Base-by-base conservation (phyloP, 2,888 invertebrate genomes). In the Ryuthela nishihirai region DNA sequence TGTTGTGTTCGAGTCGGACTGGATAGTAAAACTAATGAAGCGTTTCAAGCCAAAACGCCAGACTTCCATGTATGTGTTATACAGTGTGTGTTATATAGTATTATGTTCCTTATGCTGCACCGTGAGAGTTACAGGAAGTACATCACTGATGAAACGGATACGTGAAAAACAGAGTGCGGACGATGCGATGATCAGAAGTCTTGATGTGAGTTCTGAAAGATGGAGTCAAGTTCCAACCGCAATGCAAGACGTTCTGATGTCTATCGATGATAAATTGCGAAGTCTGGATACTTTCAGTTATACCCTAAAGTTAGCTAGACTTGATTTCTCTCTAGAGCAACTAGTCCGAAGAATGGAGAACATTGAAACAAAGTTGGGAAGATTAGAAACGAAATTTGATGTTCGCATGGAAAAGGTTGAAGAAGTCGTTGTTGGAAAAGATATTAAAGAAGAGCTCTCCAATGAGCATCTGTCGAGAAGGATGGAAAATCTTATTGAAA, bases 311-410 rank as follows among this genome's bases (percentile, higher is more conserved):
- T 20, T 64, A 6, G 70, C 74, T 12, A 70, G 74, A 24, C 62
- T 75, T 35, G 74, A 75, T 58, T 61, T 68, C 25, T 67, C 69
- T 25, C 49, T 73, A 23, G 73, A 74, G 53, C 74, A 73, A 56
- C 73, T 77, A 56, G 71, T 72, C 29, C 68, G 76, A 60, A 72
- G 76, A 64, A 68, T 78, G 56, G 78, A 77, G 44, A 71, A 72
- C 18, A 70, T 79, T 21, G 76, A 77, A 60, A 65, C 72, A 5
- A 73, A 76, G 65, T 67, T 78, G 2, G 71, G 72, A 2, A 67
- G 76, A 41, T 62, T 77, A 20, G 77, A 78, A 65, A 69, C 72
- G 0, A 58, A 54, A 34, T 61, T 66, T 25, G 65, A 67, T 29
- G 20, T 63, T 10, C 54, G 62, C 3, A 42, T 64, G 48, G 58